Base-by-base conservation (phyloP, 2,113 vertebrate genomes). In the Takifugu flavidus region DNA sequence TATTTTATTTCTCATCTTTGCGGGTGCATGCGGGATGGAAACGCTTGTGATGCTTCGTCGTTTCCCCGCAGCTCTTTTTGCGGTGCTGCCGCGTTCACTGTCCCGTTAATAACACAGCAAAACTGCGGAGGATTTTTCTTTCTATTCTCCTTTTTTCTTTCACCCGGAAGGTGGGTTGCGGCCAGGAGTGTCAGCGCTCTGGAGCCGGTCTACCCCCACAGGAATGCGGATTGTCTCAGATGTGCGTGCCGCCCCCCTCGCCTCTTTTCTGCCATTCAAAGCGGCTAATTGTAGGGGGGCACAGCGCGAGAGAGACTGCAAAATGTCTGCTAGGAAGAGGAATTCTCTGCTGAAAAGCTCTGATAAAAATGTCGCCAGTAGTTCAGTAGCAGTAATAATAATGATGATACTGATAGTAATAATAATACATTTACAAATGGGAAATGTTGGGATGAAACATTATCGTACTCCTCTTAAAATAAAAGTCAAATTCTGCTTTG, bases 141-240 rank as follows among this genome's bases (percentile, higher is more conserved):
- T 54, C 49, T 51, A 57, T 57, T 65, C 56, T 43, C n/a, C 13
- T 49, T 53, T 3, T 45, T 47, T 65, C 49, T 74, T 83, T 77
- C 80, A 76, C 84, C 81, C 80, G 82, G 83, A 88, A 83, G 88
- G 86, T 89, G 88, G 89, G 87, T 80, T 89, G 91, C 83, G 80
- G 90, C 91, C 90, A 92, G 87, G 86, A 88, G 90, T 82, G 92
- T 91, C 91, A 88, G 82, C 90, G 93, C 87, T 89, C 91, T 94
- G 90, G 92, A 93, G 92, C 90, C 91, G 91, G 85, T 90, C 92
- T 90, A 90, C 93, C 93, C 94, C 94, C 95, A 94, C 94, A 96
- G 94, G 94, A 96, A 98, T 96, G 95, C 81, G 88, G 91, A 91
- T 93, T 90, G 93, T 90, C 89, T 92, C 92, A 87, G 93, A 92